phyloP scores from a whole-genome alignment of 2,888 invertebrate species.

The Plagodis pulveraria region DNA sequence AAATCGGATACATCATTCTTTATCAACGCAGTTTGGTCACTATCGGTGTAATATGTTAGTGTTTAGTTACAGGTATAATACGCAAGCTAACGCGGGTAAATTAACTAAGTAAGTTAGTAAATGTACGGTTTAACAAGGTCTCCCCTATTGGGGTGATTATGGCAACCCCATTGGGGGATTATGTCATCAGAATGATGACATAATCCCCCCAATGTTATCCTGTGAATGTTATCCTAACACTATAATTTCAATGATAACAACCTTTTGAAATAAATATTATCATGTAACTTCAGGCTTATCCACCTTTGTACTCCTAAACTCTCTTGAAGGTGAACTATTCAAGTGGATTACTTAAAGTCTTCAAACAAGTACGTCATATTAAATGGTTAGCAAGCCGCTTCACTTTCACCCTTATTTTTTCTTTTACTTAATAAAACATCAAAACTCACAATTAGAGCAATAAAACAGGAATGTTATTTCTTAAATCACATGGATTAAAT shows the following conservation, averaged over 20 bases:
- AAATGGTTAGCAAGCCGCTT: constrained; percentile 21
- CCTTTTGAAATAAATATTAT: constrained; percentile 16
- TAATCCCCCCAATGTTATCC: no score
- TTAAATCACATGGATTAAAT: constrained; percentile 60
- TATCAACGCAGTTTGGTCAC: no score
- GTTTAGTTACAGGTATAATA: no score
- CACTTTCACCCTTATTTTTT: constrained; percentile 33
- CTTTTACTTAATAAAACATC: constrained; percentile 5
- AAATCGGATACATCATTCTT: no score
- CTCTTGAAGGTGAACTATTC: constrained; percentile 39
- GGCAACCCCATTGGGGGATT: no score
- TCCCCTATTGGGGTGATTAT: no score
- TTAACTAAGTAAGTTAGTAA: no score
- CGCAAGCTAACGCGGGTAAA: no score
- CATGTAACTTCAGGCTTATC: constrained; percentile 20
- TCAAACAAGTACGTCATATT: constrained; percentile 28
- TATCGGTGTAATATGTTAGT: no score
- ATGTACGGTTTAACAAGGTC: no score
- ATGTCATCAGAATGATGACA: no score
- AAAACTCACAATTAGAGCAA: constrained; percentile 34
- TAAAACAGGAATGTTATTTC: constrained; percentile 48
- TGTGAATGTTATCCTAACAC: no score
- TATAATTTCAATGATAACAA: not conserved
- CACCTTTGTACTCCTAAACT: constrained; percentile 8
- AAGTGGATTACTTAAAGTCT: constrained; percentile 40